Percentiles rank a stretch among this genome's conserved stretches.
Conservation (phyloP, 2,113 vertebrate species). For the Trochalopteron elliotii region DNA sequence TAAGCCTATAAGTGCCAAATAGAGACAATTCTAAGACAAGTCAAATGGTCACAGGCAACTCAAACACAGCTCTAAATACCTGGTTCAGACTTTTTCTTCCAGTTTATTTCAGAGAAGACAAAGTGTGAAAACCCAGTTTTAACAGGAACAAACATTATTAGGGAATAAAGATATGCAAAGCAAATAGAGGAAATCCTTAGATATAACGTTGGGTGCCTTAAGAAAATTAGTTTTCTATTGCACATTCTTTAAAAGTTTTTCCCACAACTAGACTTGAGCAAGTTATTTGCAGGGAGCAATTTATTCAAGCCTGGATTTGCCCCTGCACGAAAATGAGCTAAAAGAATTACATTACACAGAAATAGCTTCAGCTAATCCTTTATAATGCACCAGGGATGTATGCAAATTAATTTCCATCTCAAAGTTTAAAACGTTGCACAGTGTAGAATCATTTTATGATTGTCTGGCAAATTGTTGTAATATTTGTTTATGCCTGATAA, state of each 20-base stretch:
- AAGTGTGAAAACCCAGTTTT: not conserved
- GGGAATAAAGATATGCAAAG: not conserved
- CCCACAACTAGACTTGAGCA: not conserved
- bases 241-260: not conserved
- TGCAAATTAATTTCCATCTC: slow-evolving; percentile 63
- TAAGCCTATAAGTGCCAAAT: not conserved
- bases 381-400: slow-evolving; percentile 50
- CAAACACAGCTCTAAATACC: not conserved
- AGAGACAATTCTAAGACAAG: not conserved
- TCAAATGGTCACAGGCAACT: not conserved
- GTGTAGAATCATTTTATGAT: slow-evolving; percentile 34
- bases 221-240: not conserved
- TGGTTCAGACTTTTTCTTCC: not conserved
- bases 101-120: not conserved
- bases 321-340: slow-evolving; percentile 3
- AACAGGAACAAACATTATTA: not conserved
- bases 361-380: slow-evolving; percentile 61
- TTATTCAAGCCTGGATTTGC: slow-evolving; percentile 37
- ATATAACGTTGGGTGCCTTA: not conserved
- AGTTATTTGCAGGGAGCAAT: not conserved
- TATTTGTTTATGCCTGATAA: slow-evolving; percentile 44
- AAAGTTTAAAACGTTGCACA: slow-evolving; percentile 16
- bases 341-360: slow-evolving; percentile 42
- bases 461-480: slow-evolving; percentile 40
- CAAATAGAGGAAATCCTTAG: not conserved